These are phyloP conservation scores for Tinea trinotella DNA, from an alignment of 2,888 invertebrate genomes.

Conservation along the genomic window DNA sequence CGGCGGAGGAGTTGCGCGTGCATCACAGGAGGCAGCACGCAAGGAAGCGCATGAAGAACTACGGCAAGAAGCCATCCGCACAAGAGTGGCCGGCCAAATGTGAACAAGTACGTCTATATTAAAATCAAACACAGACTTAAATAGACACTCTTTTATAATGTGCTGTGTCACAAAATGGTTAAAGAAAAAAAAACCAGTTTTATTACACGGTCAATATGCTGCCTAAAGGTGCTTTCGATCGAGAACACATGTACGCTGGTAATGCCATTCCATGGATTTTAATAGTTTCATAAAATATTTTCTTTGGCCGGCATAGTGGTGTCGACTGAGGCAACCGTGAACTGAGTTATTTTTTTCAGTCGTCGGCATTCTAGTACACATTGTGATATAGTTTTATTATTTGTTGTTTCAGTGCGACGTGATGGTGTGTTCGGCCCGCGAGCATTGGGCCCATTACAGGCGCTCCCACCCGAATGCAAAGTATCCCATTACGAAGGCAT, in stretches of 20 bases:
- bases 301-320: no score
- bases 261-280: no score
- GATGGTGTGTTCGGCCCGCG: slow-evolving; percentile 45
- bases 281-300: no score
- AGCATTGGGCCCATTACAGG: slow-evolving; percentile 58
- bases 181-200: no score
- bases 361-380: no score
- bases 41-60: slow-evolving; percentile 45
- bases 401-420: slow-evolving; percentile 41
- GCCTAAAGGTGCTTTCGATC: no score
- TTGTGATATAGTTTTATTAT: background rate
- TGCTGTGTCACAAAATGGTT: no score
- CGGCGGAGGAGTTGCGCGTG: slow-evolving; percentile 41
- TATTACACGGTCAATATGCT: no score
- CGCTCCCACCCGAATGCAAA: slow-evolving; percentile 51
- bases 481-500: slow-evolving; percentile 56
- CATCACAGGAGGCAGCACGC: slow-evolving; percentile 52
- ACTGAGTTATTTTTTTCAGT: no score
- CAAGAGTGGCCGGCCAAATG: slow-evolving; percentile 42
- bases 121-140: background rate
- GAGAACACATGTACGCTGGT: no score
- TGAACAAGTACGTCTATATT: slow-evolving; percentile 38
- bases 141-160: no score
- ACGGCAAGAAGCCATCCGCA: slow-evolving; percentile 39
- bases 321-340: no score